phyloP scores from a whole-genome alignment of 2,888 invertebrate genomes.

The Thecocarcelia acutangulata region DNA sequence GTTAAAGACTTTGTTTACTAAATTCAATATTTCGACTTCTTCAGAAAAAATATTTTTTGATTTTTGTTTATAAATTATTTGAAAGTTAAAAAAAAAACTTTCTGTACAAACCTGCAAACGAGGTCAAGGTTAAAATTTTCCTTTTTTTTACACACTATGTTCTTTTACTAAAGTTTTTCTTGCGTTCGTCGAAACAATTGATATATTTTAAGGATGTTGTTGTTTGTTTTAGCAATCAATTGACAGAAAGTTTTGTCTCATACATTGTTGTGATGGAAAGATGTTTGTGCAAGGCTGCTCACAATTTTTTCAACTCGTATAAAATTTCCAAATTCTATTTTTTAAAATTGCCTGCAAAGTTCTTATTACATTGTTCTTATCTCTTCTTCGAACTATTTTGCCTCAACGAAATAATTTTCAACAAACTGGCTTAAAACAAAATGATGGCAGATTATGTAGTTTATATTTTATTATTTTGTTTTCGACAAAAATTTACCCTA shows the following conservation, averaged over 20 bases:
- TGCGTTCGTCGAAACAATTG: background rate
- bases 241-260: background rate
- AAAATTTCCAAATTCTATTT: background rate
- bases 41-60: too few species aligned
- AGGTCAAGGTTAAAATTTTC: background rate
- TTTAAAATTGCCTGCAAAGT: background rate
- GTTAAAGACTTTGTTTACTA: too few species aligned
- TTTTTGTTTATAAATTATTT: too few species aligned
- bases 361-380: background rate
- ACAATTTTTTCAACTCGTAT: too few species aligned
- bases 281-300: constrained; percentile 3
- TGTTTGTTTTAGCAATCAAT: background rate
- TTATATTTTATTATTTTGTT: background rate
- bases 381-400: background rate
- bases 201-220: background rate
- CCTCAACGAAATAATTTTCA: background rate
- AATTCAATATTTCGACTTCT: too few species aligned
- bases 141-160: background rate
- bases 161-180: background rate
- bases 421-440: background rate
- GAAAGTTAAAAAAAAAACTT: too few species aligned
- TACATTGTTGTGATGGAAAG: background rate
- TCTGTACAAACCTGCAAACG: too few species aligned
- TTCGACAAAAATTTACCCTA: background rate
- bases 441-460: constrained; percentile 4